These are phyloP conservation scores for Malacoctenus gilli DNA, from an alignment of 2,797 vertebrate species.

Conservation along the genomic window DNA sequence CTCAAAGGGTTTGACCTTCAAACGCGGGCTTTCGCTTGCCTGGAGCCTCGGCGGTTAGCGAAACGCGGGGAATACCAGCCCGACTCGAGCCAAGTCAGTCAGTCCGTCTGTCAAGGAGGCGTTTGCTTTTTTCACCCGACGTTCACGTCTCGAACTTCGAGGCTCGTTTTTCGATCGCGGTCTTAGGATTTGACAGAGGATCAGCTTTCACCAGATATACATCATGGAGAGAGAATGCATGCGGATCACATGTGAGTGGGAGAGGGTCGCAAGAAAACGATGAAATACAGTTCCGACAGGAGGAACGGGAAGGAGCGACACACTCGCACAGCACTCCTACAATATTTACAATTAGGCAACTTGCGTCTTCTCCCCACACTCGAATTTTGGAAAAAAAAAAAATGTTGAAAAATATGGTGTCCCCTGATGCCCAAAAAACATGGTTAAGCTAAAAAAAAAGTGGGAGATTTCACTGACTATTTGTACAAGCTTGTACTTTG, in stretches of 20 bases:
- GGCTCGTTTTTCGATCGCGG: conserved; percentile 56
- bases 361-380: too few species aligned
- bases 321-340: too few species aligned
- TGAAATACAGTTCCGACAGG: conserved; percentile 56
- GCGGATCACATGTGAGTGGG: conserved; percentile 19
- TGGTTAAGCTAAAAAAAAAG: conserved; percentile 28
- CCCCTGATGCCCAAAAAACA: conserved; percentile 31
- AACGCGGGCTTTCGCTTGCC: conserved; percentile 47
- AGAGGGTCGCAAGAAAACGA: conserved; percentile 31
- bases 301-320: conserved; percentile 57
- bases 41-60: conserved; percentile 60
- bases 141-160: conserved; percentile 57
- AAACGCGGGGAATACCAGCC: conserved; percentile 63
- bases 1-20: conserved; percentile 61
- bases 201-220: conserved; percentile 64
- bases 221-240: conserved; percentile 36
- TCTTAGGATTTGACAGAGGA: conserved; percentile 65
- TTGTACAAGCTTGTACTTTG: conserved; percentile 29
- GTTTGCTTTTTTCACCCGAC: conserved; percentile 46
- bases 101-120: conserved; percentile 56
- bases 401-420: conserved; percentile 39
- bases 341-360: too few species aligned
- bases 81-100: conserved; percentile 54
- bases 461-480: too few species aligned
- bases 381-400: conserved; percentile 29